Conservation (phyloP, 2,888 invertebrate species). For the Ditylenchus weischeri region DNA sequence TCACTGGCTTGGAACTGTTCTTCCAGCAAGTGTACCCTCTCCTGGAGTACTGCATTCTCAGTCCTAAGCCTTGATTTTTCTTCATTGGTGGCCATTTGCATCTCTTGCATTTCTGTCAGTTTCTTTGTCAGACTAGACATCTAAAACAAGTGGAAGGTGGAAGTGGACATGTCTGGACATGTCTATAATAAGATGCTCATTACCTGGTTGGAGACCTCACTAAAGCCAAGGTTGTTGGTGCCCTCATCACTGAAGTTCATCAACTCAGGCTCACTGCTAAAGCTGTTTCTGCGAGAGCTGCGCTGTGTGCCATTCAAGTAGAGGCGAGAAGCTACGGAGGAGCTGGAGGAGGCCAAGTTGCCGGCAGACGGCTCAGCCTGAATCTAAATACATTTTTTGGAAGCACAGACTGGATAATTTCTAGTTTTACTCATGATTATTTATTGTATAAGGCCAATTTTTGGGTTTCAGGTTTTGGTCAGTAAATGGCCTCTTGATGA, state of each 20-base stretch:
- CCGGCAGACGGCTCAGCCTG: constrained; percentile 25
- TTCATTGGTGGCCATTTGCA: constrained; percentile 43
- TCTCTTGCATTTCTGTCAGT: constrained; percentile 53
- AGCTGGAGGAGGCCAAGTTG: constrained; percentile 38
- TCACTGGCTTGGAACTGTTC: constrained; percentile 50
- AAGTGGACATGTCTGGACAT: too few species aligned
- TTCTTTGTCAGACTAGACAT: constrained; percentile 50
- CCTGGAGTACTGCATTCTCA: constrained; percentile 56
- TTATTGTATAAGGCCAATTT: too few species aligned
- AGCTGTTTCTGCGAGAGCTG: constrained; percentile 34
- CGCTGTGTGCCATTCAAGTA: constrained; percentile 41
- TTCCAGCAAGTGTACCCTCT: constrained; percentile 52
- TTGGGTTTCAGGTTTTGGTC: too few species aligned
- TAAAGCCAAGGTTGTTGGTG: constrained; percentile 13
- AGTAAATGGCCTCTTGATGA: too few species aligned
- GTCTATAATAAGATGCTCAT: too few species aligned
- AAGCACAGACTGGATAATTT: too few species aligned
- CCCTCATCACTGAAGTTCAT: constrained; percentile 47
- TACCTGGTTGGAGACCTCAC: constrained; percentile 21
- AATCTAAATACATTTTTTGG: constrained; percentile 5
- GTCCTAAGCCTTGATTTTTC: constrained; percentile 48
- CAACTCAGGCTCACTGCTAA: constrained; percentile 51
- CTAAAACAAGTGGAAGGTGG: constrained; percentile 28
- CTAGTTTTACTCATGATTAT: too few species aligned
- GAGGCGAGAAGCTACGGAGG: constrained; percentile 54